These are phyloP conservation scores for Whitmania pigra DNA, from an alignment of 1,140 invertebrate genomes.

Conservation along the genomic window DNA sequence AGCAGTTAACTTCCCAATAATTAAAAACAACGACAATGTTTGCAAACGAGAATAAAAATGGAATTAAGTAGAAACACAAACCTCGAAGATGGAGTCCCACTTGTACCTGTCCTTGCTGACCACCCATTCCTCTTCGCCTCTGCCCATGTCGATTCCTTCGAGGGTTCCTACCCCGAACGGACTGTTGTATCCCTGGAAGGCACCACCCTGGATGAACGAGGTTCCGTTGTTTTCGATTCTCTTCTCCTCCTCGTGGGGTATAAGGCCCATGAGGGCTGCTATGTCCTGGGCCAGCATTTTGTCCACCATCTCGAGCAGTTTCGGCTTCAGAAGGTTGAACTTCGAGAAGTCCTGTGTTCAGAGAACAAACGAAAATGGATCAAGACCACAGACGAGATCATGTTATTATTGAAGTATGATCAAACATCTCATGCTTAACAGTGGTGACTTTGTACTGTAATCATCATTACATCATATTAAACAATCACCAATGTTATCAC, in stretches of 20 bases:
- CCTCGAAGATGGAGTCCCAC: conserved; percentile 70
- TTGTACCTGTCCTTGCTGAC: conserved; percentile 73
- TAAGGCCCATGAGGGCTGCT: conserved; percentile 81
- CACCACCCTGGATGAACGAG: conserved; percentile 36
- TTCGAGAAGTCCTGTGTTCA: conserved; percentile 54
- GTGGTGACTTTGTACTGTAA: no score
- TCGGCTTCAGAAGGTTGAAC: conserved; percentile 80
- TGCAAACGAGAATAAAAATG: no score
- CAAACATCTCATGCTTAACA: no score
- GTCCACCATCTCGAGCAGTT: conserved; percentile 88
- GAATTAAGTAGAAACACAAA: background rate
- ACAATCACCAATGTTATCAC: no score
- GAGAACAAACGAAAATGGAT: background rate
- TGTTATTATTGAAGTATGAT: no score
- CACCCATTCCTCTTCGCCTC: conserved; percentile 91
- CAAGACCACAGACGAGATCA: no score
- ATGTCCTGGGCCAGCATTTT: conserved; percentile 93
- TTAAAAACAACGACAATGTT: no score
- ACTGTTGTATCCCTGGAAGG: conserved; percentile 74
- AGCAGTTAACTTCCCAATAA: no score
- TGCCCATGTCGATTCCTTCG: conserved; percentile 89
- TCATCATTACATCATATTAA: no score
- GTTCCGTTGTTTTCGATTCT: conserved; percentile 15
- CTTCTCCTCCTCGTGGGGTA: conserved; percentile 67
- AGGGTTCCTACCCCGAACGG: conserved; percentile 91